phyloP scores from a whole-genome alignment of 2,113 vertebrate species.

The Drymodes brunneopygia region DNA sequence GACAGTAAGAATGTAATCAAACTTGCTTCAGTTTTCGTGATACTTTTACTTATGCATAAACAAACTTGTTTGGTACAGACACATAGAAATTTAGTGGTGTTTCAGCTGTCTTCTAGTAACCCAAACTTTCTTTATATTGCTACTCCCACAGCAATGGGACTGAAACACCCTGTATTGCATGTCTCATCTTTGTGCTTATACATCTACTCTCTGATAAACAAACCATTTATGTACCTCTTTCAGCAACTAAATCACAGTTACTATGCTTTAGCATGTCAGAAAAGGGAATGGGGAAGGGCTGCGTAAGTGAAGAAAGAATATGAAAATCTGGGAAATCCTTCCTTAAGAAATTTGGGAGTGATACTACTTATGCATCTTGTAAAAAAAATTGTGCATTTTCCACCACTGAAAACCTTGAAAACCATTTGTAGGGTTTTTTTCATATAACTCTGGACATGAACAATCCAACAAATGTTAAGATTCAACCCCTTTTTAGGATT shows the following conservation, averaged over 20 bases:
- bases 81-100: not conserved
- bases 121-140: not conserved
- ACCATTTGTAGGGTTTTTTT: not conserved
- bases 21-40: not conserved
- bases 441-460: not conserved
- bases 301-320: not conserved
- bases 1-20: not conserved
- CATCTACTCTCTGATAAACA: not conserved
- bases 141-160: not conserved
- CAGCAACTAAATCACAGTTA: not conserved
- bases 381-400: not conserved
- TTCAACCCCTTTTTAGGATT: not conserved
- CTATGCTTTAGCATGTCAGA: not conserved
- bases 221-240: not conserved
- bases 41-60: not conserved
- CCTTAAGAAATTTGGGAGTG: not conserved
- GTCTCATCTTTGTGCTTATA: not conserved
- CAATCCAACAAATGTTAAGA: not conserved
- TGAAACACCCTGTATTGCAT: fast-evolving
- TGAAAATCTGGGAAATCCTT: not conserved
- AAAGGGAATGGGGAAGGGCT: fast-evolving
- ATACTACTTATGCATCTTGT: not conserved
- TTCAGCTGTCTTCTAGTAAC: not conserved
- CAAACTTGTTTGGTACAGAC: not conserved
- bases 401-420: not conserved